phyloP scores from a whole-genome alignment of 2,888 invertebrate species.

The Cristatella mucedo region DNA sequence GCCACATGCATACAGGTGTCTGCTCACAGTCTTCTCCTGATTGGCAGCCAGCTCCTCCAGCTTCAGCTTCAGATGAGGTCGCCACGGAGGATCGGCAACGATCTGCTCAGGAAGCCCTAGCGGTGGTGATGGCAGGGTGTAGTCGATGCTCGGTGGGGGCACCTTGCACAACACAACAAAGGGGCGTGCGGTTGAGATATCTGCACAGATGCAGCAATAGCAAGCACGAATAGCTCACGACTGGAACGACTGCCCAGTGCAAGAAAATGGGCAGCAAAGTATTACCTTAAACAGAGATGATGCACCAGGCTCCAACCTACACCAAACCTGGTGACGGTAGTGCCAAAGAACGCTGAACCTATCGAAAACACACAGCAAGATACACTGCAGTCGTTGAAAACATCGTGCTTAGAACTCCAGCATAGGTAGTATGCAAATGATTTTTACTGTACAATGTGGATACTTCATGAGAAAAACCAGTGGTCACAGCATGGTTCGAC shows the following conservation, averaged over 20 bases:
- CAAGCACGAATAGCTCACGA: too few relatives aligned
- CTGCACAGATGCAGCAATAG: too few relatives aligned
- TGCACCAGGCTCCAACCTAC: slow-evolving; percentile 94
- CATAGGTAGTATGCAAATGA: too few relatives aligned
- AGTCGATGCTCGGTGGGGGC: slow-evolving; percentile 95
- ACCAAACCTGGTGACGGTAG: slow-evolving; percentile 93
- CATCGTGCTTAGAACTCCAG: not conserved
- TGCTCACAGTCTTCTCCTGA: slow-evolving; percentile 58
- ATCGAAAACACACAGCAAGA: slow-evolving; percentile 6
- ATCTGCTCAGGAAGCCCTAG: slow-evolving; percentile 69
- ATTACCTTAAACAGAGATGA: slow-evolving; percentile 74
- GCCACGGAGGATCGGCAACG: slow-evolving; percentile 97
- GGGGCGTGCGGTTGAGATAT: too few relatives aligned
- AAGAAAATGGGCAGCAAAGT: too few relatives aligned
- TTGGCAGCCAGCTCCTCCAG: slow-evolving; percentile 96
- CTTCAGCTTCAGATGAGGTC: slow-evolving; percentile 89
- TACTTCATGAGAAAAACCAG: too few relatives aligned
- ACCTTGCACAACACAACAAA: slow-evolving; percentile 41
- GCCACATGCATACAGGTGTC: not conserved
- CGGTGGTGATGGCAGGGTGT: slow-evolving; percentile 93
- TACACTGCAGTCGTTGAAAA: not conserved
- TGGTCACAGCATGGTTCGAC: too few relatives aligned
- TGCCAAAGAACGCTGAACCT: slow-evolving; percentile 75
- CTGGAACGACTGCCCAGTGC: too few relatives aligned
- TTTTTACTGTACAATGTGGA: too few relatives aligned